Evolutionary conservation across 2,888 invertebrate species (phyloP).

Genomic region (Rotaria magnacalcarata): DNA sequence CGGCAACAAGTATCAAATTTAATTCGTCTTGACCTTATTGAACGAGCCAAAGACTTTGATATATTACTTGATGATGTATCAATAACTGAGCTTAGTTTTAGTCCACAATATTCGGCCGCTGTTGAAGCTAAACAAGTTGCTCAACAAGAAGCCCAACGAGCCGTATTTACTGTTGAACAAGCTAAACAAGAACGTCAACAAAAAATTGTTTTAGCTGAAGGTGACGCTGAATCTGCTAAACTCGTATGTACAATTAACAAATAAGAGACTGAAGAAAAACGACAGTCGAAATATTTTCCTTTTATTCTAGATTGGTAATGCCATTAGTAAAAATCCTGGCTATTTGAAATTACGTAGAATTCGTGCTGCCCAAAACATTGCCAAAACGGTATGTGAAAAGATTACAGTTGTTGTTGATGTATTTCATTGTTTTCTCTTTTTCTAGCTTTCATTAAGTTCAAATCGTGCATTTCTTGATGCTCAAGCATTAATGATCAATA

Average conservation of each 20-base stretch:
- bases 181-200: conserved; percentile 96
- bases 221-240: conserved; percentile 97
- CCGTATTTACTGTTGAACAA: conserved; percentile 92
- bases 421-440: background rate
- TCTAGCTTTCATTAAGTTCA: conserved; percentile 39
- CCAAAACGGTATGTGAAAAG: conserved; percentile 72
- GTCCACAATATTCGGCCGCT: conserved; percentile 89
- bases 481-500: conserved; percentile 44
- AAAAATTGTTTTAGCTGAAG: conserved; percentile 97
- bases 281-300: background rate
- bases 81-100: conserved; percentile 93
- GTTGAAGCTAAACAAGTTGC: conserved; percentile 95
- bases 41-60: conserved; percentile 92
- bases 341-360: conserved; percentile 94
- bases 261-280: background rate
- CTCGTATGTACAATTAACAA: conserved; percentile 60
- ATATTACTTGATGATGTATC: conserved; percentile 98
- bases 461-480: conserved; percentile 44
- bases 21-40: conserved; percentile 82
- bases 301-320: conserved; percentile 72
- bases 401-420: too few species aligned
- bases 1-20: conserved; percentile 87
- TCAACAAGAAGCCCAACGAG: conserved; percentile 97
- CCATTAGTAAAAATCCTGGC: conserved; percentile 88
- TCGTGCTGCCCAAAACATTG: conserved; percentile 91